A percentile compares a stretch with the other conserved stretches of the same genome.
Conservation (phyloP, 1,140 invertebrate species). For the Plodia interpunctella region DNA sequence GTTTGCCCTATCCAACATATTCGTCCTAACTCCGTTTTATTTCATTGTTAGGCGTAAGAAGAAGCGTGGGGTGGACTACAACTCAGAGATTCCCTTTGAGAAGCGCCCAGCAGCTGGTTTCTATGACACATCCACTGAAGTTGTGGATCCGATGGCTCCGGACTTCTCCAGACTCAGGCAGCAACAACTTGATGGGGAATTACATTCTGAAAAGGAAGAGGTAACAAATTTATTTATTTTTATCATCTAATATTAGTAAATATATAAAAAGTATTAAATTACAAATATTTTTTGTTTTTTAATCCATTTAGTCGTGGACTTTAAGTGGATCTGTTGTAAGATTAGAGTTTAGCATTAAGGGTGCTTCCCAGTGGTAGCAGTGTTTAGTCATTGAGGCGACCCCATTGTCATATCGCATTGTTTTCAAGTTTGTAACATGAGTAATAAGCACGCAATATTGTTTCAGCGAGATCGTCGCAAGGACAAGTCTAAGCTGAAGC, state of each 20-base stretch:
- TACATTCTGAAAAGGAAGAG: conserved; percentile 93
- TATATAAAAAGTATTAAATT: too few species aligned
- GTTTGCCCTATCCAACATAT: too few species aligned
- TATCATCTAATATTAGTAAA: too few species aligned
- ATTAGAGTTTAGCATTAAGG: too few species aligned
- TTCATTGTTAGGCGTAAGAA: conserved; percentile 80
- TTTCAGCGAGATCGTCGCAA: conserved; percentile 86
- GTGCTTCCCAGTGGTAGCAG: too few species aligned
- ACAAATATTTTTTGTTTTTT: too few species aligned
- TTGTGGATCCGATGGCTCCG: conserved; percentile 90
- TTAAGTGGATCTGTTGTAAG: too few species aligned
- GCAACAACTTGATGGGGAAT: conserved; percentile 95
- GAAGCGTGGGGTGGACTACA: conserved; percentile 97
- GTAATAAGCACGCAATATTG: too few species aligned
- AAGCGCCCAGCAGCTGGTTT: conserved; percentile 94
- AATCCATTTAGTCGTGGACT: too few species aligned
- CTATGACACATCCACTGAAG: conserved; percentile 94
- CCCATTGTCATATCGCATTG: too few species aligned
- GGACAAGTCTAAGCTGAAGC: conserved; percentile 95
- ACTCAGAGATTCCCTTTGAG: conserved; percentile 98
- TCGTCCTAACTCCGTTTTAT: neutral
- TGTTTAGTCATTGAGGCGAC: too few species aligned
- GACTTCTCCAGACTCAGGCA: conserved; percentile 94
- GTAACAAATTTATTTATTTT: conserved; percentile 42
- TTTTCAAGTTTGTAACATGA: neutral